Evolutionary conservation across 2,888 invertebrate genomes (phyloP).

Genomic region (Idaea aversata): DNA sequence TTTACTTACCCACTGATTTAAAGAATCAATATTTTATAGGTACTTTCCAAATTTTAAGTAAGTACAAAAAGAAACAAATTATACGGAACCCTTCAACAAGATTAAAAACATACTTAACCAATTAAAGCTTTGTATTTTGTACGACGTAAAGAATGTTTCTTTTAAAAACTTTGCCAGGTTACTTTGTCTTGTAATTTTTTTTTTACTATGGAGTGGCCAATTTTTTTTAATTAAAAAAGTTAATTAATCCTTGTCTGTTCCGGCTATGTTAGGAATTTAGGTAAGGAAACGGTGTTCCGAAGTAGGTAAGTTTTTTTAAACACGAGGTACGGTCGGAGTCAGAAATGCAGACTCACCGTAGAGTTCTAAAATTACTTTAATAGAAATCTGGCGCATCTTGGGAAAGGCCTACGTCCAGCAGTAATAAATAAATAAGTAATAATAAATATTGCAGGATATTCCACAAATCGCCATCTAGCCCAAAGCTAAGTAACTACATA

Average conservation of each 20-base stretch:
- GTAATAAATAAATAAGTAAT: too few species aligned
- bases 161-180: slow-evolving; percentile 19
- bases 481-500: too few species aligned
- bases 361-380: too few species aligned
- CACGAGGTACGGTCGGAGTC: neutral
- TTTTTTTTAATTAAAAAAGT: slow-evolving; percentile 35
- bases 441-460: too few species aligned
- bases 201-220: slow-evolving; percentile 23
- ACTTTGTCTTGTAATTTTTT: slow-evolving; percentile 22
- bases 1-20: too few species aligned
- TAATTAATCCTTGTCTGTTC: slow-evolving; percentile 31
- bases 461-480: too few species aligned
- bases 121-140: slow-evolving; percentile 10
- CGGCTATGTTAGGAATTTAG: slow-evolving; percentile 1
- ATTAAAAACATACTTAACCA: slow-evolving; percentile 3
- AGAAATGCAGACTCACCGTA: too few species aligned
- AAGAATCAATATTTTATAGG: too few species aligned
- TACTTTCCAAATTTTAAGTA: neutral
- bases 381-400: too few species aligned
- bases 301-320: neutral
- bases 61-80: neutral
- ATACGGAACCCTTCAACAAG: neutral
- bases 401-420: too few species aligned
- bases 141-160: slow-evolving; percentile 15
- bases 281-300: neutral